A percentile compares a stretch with the other conserved stretches of the same genome.
Evolutionary conservation across 2,797 vertebrate genomes (phyloP).

Genomic region (Lithobates pipiens): DNA sequence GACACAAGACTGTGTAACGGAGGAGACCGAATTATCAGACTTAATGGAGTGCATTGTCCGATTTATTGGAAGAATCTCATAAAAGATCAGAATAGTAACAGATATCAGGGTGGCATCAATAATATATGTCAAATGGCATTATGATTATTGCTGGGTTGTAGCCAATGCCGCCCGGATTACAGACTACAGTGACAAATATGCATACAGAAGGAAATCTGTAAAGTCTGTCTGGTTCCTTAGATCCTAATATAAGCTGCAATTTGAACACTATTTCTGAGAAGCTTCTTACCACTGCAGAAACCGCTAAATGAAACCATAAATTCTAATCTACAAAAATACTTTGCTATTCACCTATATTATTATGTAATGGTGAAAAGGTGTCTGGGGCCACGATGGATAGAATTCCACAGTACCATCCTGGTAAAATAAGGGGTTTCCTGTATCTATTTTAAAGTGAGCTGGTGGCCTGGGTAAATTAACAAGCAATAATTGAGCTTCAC

Average conservation of each 20-base stretch:
- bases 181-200: not conserved
- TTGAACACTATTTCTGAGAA: too few species aligned
- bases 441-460: too few species aligned
- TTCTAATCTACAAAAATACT: not conserved
- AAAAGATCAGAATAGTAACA: not conserved
- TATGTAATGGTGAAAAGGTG: not conserved
- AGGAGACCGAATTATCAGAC: not conserved
- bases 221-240: not conserved
- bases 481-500: too few species aligned
- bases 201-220: not conserved
- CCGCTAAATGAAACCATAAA: not conserved
- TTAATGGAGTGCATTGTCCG: not conserved
- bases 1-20: not conserved
- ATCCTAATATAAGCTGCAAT: not conserved
- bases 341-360: not conserved
- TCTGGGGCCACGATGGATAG: not conserved
- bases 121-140: not conserved
- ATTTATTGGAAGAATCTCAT: not conserved
- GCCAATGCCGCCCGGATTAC: not conserved
- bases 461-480: not conserved
- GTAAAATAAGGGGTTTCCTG: not conserved
- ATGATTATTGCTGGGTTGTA: not conserved
- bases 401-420: not conserved
- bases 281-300: too few species aligned
- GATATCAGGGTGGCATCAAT: too few species aligned